These are phyloP conservation scores for Crioceris asparagi DNA, from an alignment of 2,888 invertebrate species.

Conservation along the genomic window DNA sequence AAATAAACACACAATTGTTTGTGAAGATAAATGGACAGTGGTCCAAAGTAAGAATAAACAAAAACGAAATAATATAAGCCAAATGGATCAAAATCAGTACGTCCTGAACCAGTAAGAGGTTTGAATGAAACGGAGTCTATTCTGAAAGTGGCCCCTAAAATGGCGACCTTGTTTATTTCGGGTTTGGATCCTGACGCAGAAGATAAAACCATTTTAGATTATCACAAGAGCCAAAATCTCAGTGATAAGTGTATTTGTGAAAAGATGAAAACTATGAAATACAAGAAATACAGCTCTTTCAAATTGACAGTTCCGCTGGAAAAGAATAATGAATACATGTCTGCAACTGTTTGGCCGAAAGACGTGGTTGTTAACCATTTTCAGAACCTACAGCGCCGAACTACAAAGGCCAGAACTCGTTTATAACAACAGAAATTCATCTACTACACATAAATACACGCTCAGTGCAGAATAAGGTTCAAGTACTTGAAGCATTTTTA, in stretches of 20 bases:
- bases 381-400: not conserved
- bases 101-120: too few species aligned
- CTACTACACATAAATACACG: constrained; percentile 3
- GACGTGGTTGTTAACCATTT: not conserved
- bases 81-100: too few species aligned
- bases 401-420: not conserved
- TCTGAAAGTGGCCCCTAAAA: too few species aligned
- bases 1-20: too few species aligned
- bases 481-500: constrained; percentile 2
- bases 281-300: not conserved
- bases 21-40: too few species aligned
- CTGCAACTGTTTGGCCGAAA: not conserved
- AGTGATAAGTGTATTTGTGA: not conserved
- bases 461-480: constrained; percentile 3
- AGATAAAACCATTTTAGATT: not conserved
- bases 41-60: too few species aligned
- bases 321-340: not conserved
- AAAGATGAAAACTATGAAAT: not conserved
- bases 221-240: not conserved
- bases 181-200: not conserved
- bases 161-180: not conserved
- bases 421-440: not conserved
- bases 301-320: not conserved
- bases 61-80: too few species aligned
- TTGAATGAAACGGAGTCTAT: too few species aligned